Evolutionary conservation across 2,888 invertebrate species (phyloP), one percentile per base, ranked within the genome.

Genomic region (Alentia gelatinosa): DNA sequence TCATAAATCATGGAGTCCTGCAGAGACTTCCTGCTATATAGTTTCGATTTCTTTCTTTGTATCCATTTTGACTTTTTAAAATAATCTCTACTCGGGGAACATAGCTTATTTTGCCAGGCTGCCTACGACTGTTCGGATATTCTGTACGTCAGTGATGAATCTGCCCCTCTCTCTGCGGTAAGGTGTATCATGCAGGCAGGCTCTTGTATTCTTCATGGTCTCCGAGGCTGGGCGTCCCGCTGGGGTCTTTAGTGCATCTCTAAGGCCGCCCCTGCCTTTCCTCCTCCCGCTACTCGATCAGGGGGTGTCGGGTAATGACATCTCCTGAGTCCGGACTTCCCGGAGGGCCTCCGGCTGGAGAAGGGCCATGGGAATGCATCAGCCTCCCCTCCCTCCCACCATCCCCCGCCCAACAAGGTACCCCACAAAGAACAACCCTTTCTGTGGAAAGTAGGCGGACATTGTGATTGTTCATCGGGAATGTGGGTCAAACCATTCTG

Each of bases 161-260:
- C 79, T 19, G 79, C n/a, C 79, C 5, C 30, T 15, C 3, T 33
- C n/a, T 15, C 37, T 79, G 37, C 37, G 35, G 23, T 7, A 23
- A 19, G 37, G 37, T 79, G 79, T 74, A 26, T 79, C 68, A 68
- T 68, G 26, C 68, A 26, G 68, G 30, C 68, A 56, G 56, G 5
- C 35, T 5, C 35, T 19, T 79, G 79, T 79, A 79, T 79, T 79
- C 79, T 37, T 79, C 39, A 79, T 79, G 79, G 35, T 1, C n/a
- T 23, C 23, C 9, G 23, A 5, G 63, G 79, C 37, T 35, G 37
- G 35, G 7, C 9, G 79, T 79, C 79, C 79, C 79, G 35, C 1
- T 4, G 79, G 79, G 35, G 79, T 79, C 35, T 79, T 79, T 79
- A 79, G 79, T 35, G 79, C 39, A 37, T 39, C 79, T 79, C 79